Evolutionary conservation across 2,797 vertebrate genomes (phyloP).

Genomic region (Emydoidea blandingii): DNA sequence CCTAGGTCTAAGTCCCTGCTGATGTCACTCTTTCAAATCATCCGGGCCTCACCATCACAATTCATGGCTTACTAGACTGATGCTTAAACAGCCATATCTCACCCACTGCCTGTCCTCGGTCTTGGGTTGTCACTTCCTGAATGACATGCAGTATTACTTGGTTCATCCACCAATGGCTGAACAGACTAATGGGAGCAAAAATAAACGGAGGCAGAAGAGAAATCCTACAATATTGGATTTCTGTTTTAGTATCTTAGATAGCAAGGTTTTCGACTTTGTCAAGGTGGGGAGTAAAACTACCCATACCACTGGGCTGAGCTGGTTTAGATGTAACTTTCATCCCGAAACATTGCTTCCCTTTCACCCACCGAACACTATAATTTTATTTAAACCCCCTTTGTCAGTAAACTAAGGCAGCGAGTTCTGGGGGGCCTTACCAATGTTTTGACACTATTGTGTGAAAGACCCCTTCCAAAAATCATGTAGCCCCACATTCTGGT

Average conservation of each 20-base stretch:
- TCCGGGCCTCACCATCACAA: background rate
- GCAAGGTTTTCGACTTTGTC: background rate
- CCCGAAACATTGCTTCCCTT: background rate
- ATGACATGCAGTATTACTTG: background rate
- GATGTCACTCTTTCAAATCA: background rate
- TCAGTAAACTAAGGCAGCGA: background rate
- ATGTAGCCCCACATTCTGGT: constrained; percentile 23
- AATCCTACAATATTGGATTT: background rate
- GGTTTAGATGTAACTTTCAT: background rate
- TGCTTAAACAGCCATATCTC: background rate
- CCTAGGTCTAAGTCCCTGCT: background rate
- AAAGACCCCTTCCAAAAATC: constrained; percentile 14
- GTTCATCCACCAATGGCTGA: background rate
- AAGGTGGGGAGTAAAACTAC: background rate
- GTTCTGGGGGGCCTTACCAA: background rate
- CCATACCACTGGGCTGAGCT: background rate
- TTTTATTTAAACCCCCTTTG: background rate
- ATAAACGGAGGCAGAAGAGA: background rate
- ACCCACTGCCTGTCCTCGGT: background rate
- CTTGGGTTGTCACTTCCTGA: background rate
- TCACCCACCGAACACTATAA: background rate
- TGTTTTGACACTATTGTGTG: constrained; percentile 4
- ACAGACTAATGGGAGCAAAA: background rate
- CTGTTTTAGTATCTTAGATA: background rate
- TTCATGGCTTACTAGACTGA: background rate